These are phyloP conservation scores for Eulemur rufifrons DNA, from an alignment of 2,113 vertebrate species.

Conservation along the genomic window DNA sequence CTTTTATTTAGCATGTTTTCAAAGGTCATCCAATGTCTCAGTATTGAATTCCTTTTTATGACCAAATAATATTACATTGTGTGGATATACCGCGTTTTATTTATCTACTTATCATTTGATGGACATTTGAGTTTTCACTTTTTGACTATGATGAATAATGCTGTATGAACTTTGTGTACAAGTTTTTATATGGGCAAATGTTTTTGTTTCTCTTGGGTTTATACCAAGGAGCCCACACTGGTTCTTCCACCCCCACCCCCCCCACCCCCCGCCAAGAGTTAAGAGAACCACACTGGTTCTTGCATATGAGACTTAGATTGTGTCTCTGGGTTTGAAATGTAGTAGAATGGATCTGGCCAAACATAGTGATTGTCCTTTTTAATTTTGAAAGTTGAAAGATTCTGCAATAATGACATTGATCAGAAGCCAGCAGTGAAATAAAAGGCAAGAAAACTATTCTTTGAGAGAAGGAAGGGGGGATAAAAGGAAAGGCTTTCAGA, in stretches of 20 bases:
- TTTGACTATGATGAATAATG: neutral
- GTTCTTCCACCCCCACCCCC: neutral
- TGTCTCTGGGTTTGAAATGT: neutral
- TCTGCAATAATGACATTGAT: neutral
- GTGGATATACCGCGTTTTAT: slow-evolving; percentile 14
- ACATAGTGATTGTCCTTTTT: slow-evolving; percentile 7
- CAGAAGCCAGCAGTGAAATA: slow-evolving; percentile 13
- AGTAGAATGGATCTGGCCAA: slow-evolving; percentile 37
- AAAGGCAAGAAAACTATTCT: neutral
- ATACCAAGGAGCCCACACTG: neutral
- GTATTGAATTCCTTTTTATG: slow-evolving; percentile 31
- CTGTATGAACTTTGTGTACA: neutral
- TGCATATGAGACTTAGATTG: slow-evolving; percentile 1
- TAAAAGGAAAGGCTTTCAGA: neutral
- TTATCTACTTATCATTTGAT: neutral
- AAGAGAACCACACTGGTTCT: neutral
- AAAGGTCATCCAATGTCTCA: neutral
- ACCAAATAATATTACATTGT: neutral
- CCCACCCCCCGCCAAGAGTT: no score
- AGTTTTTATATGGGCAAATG: neutral
- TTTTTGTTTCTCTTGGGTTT: slow-evolving; percentile 41
- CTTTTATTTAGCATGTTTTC: slow-evolving; percentile 18
- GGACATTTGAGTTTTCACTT: neutral
- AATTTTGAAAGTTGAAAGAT: slow-evolving; percentile 34
- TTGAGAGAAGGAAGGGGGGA: neutral